Conservation (phyloP, 1,140 invertebrate species). For the Neotoxoptera formosana region DNA sequence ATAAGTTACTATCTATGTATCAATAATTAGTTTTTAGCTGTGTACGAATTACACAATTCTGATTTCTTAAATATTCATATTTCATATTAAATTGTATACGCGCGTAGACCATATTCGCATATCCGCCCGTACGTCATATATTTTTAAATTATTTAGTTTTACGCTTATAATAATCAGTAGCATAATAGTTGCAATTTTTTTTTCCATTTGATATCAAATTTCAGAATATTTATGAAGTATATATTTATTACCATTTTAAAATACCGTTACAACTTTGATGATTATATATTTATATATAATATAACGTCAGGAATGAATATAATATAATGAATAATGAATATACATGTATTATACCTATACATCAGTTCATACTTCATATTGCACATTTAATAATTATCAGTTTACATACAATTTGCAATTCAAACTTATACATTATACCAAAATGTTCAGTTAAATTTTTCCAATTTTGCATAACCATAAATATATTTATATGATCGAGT, state of each 20-base stretch:
- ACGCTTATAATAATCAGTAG: background rate
- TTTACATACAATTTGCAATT: background rate
- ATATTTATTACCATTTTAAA: background rate
- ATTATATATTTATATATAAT: background rate
- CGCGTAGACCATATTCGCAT: background rate
- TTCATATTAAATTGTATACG: background rate
- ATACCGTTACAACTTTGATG: background rate
- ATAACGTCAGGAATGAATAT: background rate
- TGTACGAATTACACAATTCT: background rate
- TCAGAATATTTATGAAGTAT: background rate
- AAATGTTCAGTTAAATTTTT: background rate
- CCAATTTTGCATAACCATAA: background rate
- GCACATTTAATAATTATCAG: background rate
- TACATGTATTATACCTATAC: background rate
- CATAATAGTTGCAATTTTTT: background rate
- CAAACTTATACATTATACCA: background rate
- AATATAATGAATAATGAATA: background rate
- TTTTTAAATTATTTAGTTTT: background rate
- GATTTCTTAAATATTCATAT: background rate
- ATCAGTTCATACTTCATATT: background rate
- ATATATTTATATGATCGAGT: background rate
- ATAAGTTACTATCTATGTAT: background rate
- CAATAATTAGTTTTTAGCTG: background rate
- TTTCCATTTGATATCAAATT: slow-evolving; percentile 10
- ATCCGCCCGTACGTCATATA: background rate